phyloP scores from a whole-genome alignment of 2,888 invertebrate genomes.

The Pollenia labialis region DNA sequence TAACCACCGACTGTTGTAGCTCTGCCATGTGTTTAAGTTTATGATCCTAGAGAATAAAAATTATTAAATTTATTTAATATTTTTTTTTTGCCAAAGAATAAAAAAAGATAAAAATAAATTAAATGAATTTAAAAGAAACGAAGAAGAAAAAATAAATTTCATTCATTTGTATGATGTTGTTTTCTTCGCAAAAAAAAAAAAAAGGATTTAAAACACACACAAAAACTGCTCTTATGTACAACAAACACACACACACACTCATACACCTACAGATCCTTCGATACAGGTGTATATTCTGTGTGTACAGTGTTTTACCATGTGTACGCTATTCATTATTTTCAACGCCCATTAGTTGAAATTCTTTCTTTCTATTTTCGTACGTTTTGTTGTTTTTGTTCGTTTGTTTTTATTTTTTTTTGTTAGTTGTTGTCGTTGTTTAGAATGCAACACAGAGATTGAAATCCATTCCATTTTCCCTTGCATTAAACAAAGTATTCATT shows the following conservation, averaged over 20 bases:
- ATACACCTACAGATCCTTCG: neutral
- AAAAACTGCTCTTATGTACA: constrained; percentile 18
- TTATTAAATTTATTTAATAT: neutral
- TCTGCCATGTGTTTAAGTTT: constrained; percentile 99
- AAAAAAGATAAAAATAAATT: constrained; percentile 18
- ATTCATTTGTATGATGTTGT: constrained; percentile 8
- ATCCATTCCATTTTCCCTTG: constrained; percentile 71
- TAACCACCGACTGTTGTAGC: constrained; percentile 97
- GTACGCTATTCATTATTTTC: constrained; percentile 70
- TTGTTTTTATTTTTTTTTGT: constrained; percentile 45
- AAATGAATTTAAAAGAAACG: constrained; percentile 26
- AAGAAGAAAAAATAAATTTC: neutral
- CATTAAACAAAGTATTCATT: constrained; percentile 70
- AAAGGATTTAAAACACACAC: constrained; percentile 12
- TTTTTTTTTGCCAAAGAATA: neutral
- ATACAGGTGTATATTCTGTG: constrained; percentile 23
- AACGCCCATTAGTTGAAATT: constrained; percentile 73
- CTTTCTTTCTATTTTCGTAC: constrained; percentile 23
- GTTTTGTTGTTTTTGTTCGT: constrained; percentile 29
- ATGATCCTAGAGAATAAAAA: constrained; percentile 89
- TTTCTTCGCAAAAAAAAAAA: constrained; percentile 3
- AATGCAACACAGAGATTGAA: constrained; percentile 62
- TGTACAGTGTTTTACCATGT: constrained; percentile 33
- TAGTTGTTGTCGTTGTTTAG: constrained; percentile 50
- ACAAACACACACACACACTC: neutral